Percentiles rank a stretch among this genome's conserved stretches.
phyloP scores from a whole-genome alignment of 2,113 vertebrate species.

The Sapajus apella region DNA sequence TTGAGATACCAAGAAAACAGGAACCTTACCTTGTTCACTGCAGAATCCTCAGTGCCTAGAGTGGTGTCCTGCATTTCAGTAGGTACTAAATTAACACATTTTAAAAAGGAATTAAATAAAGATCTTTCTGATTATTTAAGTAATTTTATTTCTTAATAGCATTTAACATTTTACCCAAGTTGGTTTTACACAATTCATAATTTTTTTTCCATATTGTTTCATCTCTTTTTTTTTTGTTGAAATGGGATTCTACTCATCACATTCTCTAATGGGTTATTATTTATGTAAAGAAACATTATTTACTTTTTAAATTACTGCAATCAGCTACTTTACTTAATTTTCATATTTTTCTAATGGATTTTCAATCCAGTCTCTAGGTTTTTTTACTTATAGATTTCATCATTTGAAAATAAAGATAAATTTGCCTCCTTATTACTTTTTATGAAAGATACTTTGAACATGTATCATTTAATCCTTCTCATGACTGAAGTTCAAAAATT shows the following conservation, averaged over 20 bases:
- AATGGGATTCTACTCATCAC: background rate
- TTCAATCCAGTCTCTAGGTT: background rate
- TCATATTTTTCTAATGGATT: background rate
- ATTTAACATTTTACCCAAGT: constrained; percentile 26
- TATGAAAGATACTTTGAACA: constrained; percentile 5
- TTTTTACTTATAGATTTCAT: constrained; percentile 11
- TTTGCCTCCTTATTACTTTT: background rate
- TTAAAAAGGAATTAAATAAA: background rate
- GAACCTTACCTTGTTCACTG: background rate
- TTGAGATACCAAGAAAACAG: background rate
- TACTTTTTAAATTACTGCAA: constrained; percentile 42
- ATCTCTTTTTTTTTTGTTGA: background rate
- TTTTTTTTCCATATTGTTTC: background rate
- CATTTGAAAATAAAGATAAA: constrained; percentile 24
- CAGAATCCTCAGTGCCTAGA: background rate
- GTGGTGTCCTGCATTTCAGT: background rate
- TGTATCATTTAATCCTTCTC: background rate
- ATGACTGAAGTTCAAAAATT: background rate
- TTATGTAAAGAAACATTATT: background rate
- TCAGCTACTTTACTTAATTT: background rate
- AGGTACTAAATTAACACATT: background rate
- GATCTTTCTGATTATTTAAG: background rate
- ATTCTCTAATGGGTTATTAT: background rate
- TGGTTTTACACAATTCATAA: background rate
- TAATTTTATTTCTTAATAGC: background rate